A percentile compares a stretch with the other conserved stretches of the same genome.
These are phyloP conservation scores for Parnassius smintheus DNA, from an alignment of 2,888 invertebrate species.

Conservation along the genomic window DNA sequence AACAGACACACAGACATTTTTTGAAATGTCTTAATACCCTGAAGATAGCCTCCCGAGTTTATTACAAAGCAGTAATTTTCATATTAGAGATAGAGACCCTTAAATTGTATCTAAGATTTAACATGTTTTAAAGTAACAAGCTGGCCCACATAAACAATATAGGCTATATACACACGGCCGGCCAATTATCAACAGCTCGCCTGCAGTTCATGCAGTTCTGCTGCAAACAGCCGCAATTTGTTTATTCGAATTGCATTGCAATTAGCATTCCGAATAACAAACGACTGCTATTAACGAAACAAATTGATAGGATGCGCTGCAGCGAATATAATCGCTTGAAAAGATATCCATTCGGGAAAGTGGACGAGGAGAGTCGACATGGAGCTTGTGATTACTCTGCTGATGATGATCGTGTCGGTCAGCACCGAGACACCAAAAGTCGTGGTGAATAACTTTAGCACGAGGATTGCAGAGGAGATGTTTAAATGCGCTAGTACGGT, in stretches of 20 bases:
- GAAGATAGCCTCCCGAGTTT: too few relatives aligned
- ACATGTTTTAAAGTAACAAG: too few relatives aligned
- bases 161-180: background rate
- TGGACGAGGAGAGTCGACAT: background rate
- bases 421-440: background rate
- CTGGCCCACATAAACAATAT: too few relatives aligned
- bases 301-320: constrained; percentile 9
- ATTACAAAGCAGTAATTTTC: too few relatives aligned
- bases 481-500: background rate
- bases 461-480: background rate
- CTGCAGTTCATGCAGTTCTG: constrained; percentile 8
- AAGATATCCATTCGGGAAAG: background rate
- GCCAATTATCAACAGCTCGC: constrained; percentile 6
- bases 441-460: background rate
- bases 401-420: background rate
- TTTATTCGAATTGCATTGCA: constrained; percentile 1
- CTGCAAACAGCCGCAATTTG: background rate
- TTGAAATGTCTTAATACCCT: too few relatives aligned
- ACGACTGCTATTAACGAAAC: constrained; percentile 9
- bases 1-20: too few relatives aligned
- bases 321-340: background rate
- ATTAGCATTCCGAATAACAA: constrained; percentile 9
- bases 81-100: too few relatives aligned
- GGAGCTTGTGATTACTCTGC: background rate
- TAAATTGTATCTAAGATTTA: too few relatives aligned